Evolutionary conservation across 2,888 invertebrate species (phyloP).

Genomic region (Dicranocentrus wangi): DNA sequence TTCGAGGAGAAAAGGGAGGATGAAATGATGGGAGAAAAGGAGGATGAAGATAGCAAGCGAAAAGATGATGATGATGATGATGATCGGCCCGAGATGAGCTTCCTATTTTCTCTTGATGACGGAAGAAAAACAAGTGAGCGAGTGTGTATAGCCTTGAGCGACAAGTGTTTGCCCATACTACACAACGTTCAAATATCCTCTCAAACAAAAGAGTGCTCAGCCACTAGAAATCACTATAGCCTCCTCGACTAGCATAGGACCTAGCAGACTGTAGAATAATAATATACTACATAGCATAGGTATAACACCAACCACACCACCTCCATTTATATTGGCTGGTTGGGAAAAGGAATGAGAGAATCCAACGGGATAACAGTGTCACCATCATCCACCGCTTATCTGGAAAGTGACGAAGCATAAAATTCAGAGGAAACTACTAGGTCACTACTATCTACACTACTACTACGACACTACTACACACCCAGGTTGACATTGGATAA

Average conservation of each 20-base stretch:
- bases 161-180: conserved; percentile 35
- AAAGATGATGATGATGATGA: neutral
- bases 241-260: too few species aligned
- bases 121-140: conserved; percentile 43
- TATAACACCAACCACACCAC: too few species aligned
- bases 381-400: too few species aligned
- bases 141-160: conserved; percentile 26
- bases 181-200: too few species aligned
- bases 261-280: too few species aligned
- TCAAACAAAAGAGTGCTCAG: too few species aligned
- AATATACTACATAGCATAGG: too few species aligned
- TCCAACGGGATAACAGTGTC: too few species aligned
- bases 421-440: conserved; percentile 10
- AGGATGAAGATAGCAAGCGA: too few species aligned
- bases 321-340: too few species aligned
- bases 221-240: too few species aligned
- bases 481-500: neutral
- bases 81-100: neutral
- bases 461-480: neutral
- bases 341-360: too few species aligned
- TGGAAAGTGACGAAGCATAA: conserved; percentile 33
- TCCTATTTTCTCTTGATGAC: conserved; percentile 35
- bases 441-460: neutral
- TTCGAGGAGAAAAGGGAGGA: neutral
- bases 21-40: neutral